Evolutionary conservation across 2,113 vertebrate genomes (phyloP), one percentile per base, ranked within the genome.

Genomic region (Paedocypris sp.): DNA sequence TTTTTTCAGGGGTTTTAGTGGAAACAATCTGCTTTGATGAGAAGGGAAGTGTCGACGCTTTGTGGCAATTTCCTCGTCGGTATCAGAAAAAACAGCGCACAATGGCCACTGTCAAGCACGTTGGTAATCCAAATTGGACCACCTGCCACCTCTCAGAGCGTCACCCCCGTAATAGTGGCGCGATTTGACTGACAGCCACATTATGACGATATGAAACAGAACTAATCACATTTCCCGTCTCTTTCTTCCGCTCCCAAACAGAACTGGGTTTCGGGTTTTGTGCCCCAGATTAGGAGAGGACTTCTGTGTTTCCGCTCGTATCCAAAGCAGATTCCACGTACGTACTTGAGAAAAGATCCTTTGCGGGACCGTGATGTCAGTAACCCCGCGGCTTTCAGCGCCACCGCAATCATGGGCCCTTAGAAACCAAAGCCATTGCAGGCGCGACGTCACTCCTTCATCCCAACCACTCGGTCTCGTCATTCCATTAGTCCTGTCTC

Each of bases 381-480:
- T 41, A 41, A 41, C 16, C 38, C 6, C 38, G 16, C 29, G 33
- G 33, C 19, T 42, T 66, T 61, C 41, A 60, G 48, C 16, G 39
- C 47, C 12, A 58, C 61, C 6, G 57, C 36, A 43, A 69, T 33
- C 54, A 43, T 20, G 25, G 33, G 51, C 60, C 45, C 31, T 42
- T 16, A 50, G 50, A 64, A 61, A 13, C 22, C 48, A 58, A 48
- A 31, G 29, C n/a, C 33, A 54, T 60, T 69, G 43, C 48, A 69
- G 49, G n/a, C 22, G 5, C n/a, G n/a, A n/a, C n/a, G n/a, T 41
- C n/a, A 36, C 63, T 66, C 45, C 57, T 60, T 31, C 39, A 52
- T 51, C 59, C 39, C 39, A 51, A 29, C 47, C 29, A n/a, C 8
- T 48, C 36, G 28, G 38, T 15, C 11, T 13, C 26, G 60, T 46